Conservation (phyloP, 1,140 invertebrate species). For the Diachasmimorpha longicaudata region DNA sequence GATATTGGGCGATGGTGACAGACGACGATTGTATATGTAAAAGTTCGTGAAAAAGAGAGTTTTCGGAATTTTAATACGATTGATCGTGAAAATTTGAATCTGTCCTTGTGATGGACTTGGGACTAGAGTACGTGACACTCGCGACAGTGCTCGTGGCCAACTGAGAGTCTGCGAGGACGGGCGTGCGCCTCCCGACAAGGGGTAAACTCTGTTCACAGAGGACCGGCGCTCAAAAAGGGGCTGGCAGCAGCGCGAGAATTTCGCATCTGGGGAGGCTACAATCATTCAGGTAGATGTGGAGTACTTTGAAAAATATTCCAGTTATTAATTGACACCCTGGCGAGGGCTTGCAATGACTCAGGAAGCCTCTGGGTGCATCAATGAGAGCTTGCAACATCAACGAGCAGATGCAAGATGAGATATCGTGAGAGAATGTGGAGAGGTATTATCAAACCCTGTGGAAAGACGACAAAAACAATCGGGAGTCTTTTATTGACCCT, state of each 20-base stretch:
- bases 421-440: too few relatives aligned
- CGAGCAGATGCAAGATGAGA: too few relatives aligned
- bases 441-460: background rate
- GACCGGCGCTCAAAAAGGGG: background rate
- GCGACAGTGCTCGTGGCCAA: slow-evolving; percentile 29
- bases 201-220: slow-evolving; percentile 24
- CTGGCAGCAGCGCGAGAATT: slow-evolving; percentile 18
- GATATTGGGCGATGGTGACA: too few relatives aligned
- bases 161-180: slow-evolving; percentile 26
- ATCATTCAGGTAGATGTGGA: too few relatives aligned
- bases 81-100: background rate
- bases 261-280: slow-evolving; percentile 11
- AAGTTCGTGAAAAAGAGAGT: too few relatives aligned
- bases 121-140: slow-evolving; percentile 23
- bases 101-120: background rate
- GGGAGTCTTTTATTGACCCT: background rate
- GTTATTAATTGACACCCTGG: too few relatives aligned
- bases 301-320: too few relatives aligned
- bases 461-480: background rate
- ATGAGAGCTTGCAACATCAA: too few relatives aligned
- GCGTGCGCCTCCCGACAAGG: slow-evolving; percentile 22
- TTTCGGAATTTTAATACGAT: too few relatives aligned
- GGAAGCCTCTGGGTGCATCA: too few relatives aligned
- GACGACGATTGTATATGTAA: too few relatives aligned
- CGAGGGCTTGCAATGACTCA: too few relatives aligned